phyloP scores from a whole-genome alignment of 2,113 vertebrate species.

The Vimba vimba region DNA sequence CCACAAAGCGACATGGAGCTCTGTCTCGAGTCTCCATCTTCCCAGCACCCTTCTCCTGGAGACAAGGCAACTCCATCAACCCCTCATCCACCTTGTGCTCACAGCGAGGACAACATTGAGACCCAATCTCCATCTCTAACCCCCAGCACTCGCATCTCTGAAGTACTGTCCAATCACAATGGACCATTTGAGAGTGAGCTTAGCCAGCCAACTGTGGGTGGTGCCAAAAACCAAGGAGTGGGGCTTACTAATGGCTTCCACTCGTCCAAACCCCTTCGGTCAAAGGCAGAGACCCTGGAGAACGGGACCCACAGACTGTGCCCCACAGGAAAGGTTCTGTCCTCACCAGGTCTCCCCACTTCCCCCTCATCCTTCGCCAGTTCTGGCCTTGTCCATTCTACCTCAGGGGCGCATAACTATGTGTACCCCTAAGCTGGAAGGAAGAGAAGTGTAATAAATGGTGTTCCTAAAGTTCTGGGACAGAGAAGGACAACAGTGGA shows the following conservation, averaged over 20 bases:
- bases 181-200: constrained; percentile 56
- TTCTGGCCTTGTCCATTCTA: constrained; percentile 77
- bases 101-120: constrained; percentile 40
- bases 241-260: constrained; percentile 85
- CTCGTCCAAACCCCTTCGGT: constrained; percentile 63
- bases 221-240: constrained; percentile 49
- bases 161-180: constrained; percentile 65
- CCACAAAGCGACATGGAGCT: constrained; percentile 33
- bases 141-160: constrained; percentile 56
- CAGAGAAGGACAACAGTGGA: background rate
- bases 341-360: constrained; percentile 55
- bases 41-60: constrained; percentile 43
- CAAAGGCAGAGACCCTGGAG: constrained; percentile 64
- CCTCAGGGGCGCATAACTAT: constrained; percentile 81
- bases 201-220: constrained; percentile 47
- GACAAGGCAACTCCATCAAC: constrained; percentile 48
- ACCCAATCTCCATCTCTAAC: constrained; percentile 54
- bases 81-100: constrained; percentile 41
- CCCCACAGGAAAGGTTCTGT: constrained; percentile 68
- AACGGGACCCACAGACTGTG: constrained; percentile 74
- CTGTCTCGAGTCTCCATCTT: constrained; percentile 37
- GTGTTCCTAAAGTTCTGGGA: constrained; percentile 16
- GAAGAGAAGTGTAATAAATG: constrained; percentile 34
- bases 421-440: constrained; percentile 71
- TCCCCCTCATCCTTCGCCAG: constrained; percentile 69